Conservation (phyloP, 2,797 vertebrate genomes). For the Hafferia zeledoni region DNA sequence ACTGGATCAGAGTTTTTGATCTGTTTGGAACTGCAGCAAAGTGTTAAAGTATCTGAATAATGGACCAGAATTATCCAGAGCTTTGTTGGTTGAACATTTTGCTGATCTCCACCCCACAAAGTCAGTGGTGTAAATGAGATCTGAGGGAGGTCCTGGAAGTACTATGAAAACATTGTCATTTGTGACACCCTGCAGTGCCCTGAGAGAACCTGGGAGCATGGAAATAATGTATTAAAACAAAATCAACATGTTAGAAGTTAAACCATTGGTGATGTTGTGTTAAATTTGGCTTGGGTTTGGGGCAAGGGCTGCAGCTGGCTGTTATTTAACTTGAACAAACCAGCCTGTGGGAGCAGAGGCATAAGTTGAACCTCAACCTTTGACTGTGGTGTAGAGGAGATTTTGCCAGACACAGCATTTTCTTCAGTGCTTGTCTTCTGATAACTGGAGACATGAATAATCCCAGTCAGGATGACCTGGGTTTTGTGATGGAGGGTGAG, state of each 20-base stretch:
- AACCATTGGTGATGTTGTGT: neutral
- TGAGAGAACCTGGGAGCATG: neutral
- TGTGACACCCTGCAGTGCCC: fast-evolving
- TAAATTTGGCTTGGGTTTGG: neutral
- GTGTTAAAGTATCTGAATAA: neutral
- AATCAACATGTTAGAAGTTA: neutral
- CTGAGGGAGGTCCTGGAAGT: neutral
- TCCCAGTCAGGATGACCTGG: neutral
- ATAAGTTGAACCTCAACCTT: constrained; percentile 14
- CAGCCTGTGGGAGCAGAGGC: neutral
- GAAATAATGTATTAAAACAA: neutral
- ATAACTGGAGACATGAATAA: neutral
- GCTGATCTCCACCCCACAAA: neutral
- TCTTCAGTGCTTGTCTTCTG: constrained; percentile 2
- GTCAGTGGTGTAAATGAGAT: neutral
- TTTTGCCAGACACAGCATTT: neutral
- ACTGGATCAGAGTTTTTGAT: neutral
- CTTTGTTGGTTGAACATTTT: neutral
- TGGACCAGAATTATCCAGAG: neutral
- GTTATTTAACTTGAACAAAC: neutral
- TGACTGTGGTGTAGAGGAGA: neutral
- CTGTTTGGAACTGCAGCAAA: neutral
- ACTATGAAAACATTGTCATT: neutral
- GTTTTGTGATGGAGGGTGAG: neutral
- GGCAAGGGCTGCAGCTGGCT: constrained; percentile 10